phyloP scores from a whole-genome alignment of 1,140 invertebrate genomes.

The Dreissena rostriformis region DNA sequence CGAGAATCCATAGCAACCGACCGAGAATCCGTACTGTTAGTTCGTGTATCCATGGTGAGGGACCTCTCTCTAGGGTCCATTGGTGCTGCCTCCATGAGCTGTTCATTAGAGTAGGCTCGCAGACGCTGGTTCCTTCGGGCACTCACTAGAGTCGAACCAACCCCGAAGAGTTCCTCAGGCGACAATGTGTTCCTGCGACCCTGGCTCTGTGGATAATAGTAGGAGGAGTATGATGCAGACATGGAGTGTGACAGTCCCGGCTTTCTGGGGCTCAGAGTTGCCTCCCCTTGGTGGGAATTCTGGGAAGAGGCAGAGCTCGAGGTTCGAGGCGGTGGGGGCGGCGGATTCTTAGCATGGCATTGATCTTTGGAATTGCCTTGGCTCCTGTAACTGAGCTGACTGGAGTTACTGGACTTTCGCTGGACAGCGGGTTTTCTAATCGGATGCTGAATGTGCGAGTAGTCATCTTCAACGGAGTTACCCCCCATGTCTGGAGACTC shows the following conservation, averaged over 20 bases:
- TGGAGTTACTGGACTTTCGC: constrained; percentile 46
- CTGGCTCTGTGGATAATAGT: constrained; percentile 36
- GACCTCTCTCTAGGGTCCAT: background rate
- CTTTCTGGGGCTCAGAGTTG: constrained; percentile 26
- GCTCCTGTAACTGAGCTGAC: constrained; percentile 45
- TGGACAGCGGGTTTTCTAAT: constrained; percentile 40
- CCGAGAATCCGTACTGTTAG: too few species aligned
- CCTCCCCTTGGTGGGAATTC: constrained; percentile 34
- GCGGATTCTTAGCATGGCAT: constrained; percentile 28
- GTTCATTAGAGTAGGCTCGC: constrained; percentile 55
- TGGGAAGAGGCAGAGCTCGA: constrained; percentile 29
- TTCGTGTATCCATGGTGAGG: background rate
- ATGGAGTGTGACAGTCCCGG: constrained; percentile 32
- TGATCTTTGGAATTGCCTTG: background rate
- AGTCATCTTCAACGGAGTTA: constrained; percentile 49
- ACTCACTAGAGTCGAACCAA: constrained; percentile 5
- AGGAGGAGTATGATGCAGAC: constrained; percentile 47
- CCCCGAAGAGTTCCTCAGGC: constrained; percentile 40
- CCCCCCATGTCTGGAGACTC: constrained; percentile 8
- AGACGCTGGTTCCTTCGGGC: constrained; percentile 27
- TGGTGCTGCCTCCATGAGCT: constrained; percentile 13
- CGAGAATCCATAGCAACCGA: too few species aligned
- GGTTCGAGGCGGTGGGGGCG: constrained; percentile 46
- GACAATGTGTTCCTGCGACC: constrained; percentile 53
- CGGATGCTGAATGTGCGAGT: constrained; percentile 53